A percentile compares a stretch with the other conserved stretches of the same genome.
Conservation (phyloP, 2,888 invertebrate species). For the Vandiemenella viatica region DNA sequence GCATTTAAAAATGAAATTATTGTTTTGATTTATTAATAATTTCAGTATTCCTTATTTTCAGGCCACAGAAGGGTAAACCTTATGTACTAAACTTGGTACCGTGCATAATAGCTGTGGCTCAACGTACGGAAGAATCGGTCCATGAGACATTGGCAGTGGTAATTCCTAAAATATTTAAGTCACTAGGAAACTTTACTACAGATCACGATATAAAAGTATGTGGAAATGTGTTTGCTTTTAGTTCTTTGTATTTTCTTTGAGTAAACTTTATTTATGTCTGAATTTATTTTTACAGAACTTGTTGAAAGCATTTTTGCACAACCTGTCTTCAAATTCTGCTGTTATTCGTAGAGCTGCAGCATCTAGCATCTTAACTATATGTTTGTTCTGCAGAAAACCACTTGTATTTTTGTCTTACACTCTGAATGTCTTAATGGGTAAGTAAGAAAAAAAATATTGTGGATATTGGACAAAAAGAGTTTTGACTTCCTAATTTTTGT, state of each 20-base stretch:
- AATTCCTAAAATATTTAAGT: constrained; percentile 47
- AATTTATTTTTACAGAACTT: constrained; percentile 36
- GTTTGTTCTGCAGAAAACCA: constrained; percentile 61
- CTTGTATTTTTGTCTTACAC: constrained; percentile 48
- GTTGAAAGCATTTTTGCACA: constrained; percentile 48
- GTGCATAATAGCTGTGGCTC: constrained; percentile 52
- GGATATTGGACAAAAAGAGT: too few relatives aligned
- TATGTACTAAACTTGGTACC: constrained; percentile 62
- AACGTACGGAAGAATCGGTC: constrained; percentile 53
- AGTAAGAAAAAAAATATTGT: too few relatives aligned
- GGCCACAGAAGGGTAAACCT: constrained; percentile 61
- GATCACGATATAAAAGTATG: constrained; percentile 54
- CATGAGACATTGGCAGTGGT: constrained; percentile 50
- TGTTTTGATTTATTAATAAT: too few relatives aligned
- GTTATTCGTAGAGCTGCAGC: constrained; percentile 70
- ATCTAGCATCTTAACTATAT: constrained; percentile 62
- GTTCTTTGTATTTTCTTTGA: neutral
- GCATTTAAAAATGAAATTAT: too few relatives aligned
- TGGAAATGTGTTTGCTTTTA: neutral
- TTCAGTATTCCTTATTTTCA: constrained; percentile 16
- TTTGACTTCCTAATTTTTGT: too few relatives aligned
- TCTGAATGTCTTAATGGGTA: constrained; percentile 45
- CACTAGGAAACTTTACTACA: constrained; percentile 50
- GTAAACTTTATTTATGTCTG: neutral
- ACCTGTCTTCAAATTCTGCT: constrained; percentile 47